Evolutionary conservation across 2,888 invertebrate genomes (phyloP).

Genomic region (Macrophya alboannulata): DNA sequence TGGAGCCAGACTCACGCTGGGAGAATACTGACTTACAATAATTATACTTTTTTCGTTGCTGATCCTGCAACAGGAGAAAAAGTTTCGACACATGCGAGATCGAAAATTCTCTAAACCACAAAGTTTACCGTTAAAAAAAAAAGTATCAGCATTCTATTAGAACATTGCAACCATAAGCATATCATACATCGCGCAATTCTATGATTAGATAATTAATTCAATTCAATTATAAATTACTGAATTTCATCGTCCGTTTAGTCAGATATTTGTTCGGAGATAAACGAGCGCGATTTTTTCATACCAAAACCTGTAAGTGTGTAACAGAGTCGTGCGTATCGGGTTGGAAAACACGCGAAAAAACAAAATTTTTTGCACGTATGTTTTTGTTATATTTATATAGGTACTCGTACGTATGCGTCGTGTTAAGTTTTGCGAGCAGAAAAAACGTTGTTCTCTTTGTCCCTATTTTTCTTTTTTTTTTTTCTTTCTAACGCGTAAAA

Average conservation of each 20-base stretch:
- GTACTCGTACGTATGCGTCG: neutral
- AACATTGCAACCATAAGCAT: too few relatives aligned
- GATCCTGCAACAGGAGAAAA: neutral
- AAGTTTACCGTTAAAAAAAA: too few relatives aligned
- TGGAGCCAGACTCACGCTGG: slow-evolving; percentile 57
- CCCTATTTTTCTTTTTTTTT: neutral
- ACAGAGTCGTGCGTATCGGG: neutral
- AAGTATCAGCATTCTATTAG: too few relatives aligned
- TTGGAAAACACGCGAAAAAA: neutral
- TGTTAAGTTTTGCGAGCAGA: neutral
- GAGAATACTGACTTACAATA: slow-evolving; percentile 57
- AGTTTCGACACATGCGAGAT: slow-evolving; percentile 59
- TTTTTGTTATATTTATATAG: neutral
- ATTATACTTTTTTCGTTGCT: slow-evolving; percentile 24
- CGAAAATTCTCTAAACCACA: neutral
- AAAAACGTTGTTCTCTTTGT: slow-evolving; percentile 50
- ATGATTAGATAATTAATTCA: too few relatives aligned
- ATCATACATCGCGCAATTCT: too few relatives aligned
- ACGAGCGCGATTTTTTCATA: neutral
- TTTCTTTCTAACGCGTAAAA: slow-evolving; percentile 19
- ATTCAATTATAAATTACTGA: too few relatives aligned
- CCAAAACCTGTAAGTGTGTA: neutral
- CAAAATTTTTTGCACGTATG: neutral
- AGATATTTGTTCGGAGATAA: neutral
- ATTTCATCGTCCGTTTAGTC: too few relatives aligned